Base-by-base conservation (phyloP, 1,140 invertebrate species). In the Bombus breviceps region DNA sequence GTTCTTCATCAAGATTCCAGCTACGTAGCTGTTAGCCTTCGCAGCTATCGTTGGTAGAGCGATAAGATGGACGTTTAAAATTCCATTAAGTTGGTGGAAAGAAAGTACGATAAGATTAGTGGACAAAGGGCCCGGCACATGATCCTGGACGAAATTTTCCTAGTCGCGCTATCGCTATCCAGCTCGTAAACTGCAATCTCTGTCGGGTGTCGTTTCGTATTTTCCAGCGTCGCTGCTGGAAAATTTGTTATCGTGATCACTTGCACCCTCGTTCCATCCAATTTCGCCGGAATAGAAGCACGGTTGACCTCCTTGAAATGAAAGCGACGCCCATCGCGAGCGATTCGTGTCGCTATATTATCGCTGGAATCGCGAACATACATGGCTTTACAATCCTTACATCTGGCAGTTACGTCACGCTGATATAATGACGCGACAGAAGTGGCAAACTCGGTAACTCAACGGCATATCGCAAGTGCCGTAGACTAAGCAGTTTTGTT, bases 171-270 rank as follows among this genome's bases (percentile, higher is more conserved):
- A 57, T 69, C 77, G 53, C 76, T 79, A 76, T 39, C 34, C 83
- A 43, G 76, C 66, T 57, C 83, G 77, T 85, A 85, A 85, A 85
- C 83, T 81, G 68, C 77, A 85, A 85, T 85, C 83, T 66, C 69
- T 80, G 77, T 18, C 53, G 41, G 41, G 59, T 41, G 77, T 85
- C 83, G 83, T 85, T 85, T 80, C 77, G 77, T 81, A 85, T 81
- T 85, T 85, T 59, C 47, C 53, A 57, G 28, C 62, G 53, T n/a
- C 68, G 39, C 13, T 39, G 15, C 18, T 79, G 37, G 43, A 85
- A 81, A 85, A 85, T 85, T 85, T 85, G 83, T 85, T 85, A 85
- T 85, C 83, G 69, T 66, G 77, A 85, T 85, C 77, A 81, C 77
- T 85, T 57, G 69, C 57, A 81, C 43, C 78, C 77, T 74, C 53